Evolutionary conservation across 1,140 invertebrate species (phyloP).

Genomic region (Heliconius hermathena): DNA sequence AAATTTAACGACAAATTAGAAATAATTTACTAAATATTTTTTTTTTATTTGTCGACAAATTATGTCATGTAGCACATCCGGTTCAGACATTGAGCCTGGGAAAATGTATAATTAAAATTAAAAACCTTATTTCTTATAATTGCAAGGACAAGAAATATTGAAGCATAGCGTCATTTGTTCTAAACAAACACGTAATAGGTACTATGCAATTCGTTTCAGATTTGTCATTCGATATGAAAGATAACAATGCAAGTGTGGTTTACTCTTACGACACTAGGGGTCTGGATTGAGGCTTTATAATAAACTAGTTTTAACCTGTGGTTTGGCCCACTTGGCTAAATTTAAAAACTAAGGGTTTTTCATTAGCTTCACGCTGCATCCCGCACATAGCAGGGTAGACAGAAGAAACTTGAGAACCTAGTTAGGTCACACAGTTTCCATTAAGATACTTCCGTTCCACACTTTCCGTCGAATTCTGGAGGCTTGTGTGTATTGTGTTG

Average conservation of each 20-base stretch:
- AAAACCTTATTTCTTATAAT: neutral
- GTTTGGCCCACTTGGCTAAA: too few relatives aligned
- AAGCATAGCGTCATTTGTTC: neutral
- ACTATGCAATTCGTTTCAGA: constrained; percentile 23
- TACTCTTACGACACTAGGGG: neutral
- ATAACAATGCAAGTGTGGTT: constrained; percentile 23
- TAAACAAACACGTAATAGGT: neutral
- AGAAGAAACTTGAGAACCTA: too few relatives aligned
- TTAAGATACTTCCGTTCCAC: too few relatives aligned
- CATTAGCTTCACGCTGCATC: too few relatives aligned
- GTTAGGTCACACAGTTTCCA: too few relatives aligned
- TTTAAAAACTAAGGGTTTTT: too few relatives aligned
- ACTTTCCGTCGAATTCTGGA: too few relatives aligned
- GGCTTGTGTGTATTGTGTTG: too few relatives aligned
- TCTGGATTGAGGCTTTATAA: neutral
- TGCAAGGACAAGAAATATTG: neutral
- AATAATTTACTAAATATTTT: neutral
- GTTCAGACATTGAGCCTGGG: neutral
- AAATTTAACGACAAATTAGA: neutral
- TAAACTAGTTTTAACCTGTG: neutral
- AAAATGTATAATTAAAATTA: neutral
- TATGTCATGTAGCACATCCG: neutral
- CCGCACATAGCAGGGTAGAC: too few relatives aligned
- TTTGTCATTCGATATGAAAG: constrained; percentile 34
- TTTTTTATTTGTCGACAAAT: neutral